Base-by-base conservation (phyloP, 2,888 invertebrate species). In the Ophion obscuratus region DNA sequence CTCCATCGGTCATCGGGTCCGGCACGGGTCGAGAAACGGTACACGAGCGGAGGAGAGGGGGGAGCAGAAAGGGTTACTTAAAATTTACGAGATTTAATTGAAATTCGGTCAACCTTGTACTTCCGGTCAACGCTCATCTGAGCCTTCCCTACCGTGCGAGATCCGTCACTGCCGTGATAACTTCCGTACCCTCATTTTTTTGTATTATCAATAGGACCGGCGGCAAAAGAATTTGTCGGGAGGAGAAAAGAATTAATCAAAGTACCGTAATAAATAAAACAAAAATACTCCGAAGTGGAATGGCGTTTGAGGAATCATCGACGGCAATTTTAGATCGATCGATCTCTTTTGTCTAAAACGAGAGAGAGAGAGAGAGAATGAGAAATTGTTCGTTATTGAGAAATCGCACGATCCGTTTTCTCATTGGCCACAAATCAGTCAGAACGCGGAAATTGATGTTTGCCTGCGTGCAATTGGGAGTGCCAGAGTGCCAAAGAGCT, bases 381-480 rank as follows among this genome's bases (percentile, higher is more conserved):
- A 47, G 36, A 64, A 66, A 31, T 64, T 62, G 47, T 47, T 47
- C 47, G 47, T 47, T 47, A 47, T 47, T 47, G 47, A 47, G 47
- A 47, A 47, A 47, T 47, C 14, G 47, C 14, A 14, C 14, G 47
- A 47, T 47, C 20, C 53, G 24, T 17, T 73, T 57, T 24, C 59
- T 59, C 57, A 59, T 40, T 47, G 59, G 27, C 77, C 83, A 81
- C 83, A 86, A 83, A 86, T 83, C 81, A 81, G 86, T 83, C 74
- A 70, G 59, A 74, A 78, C 64, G 68, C 75, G 81, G 86, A 86
- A 86, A 83, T 83, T 81, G 75, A 86, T 83, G 83, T 86, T 86
- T 86, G 81, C 81, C 81, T 78, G 86, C 86, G 83, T 86, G 86
- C 81, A 81, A 83, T 81, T 83, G 86, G 86, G 83, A 86, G 86